Conservation (phyloP, 2,113 vertebrate genomes). For the Ciconia stormi region DNA sequence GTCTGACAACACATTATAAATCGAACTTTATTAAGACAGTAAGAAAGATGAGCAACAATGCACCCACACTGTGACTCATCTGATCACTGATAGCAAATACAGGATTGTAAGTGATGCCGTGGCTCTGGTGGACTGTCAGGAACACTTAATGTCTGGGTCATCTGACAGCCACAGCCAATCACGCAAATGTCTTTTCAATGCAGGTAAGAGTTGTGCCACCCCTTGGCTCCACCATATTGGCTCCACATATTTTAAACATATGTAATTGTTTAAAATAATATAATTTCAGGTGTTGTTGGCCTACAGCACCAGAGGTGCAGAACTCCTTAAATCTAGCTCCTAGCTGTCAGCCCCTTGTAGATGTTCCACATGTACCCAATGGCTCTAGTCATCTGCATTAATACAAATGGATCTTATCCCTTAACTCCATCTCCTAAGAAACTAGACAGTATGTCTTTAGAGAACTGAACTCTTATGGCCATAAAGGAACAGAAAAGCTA, state of each 20-base stretch:
- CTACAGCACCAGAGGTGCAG: not conserved
- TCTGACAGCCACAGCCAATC: not conserved
- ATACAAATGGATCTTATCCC: not conserved
- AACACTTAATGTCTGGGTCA: not conserved
- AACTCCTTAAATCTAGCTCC: not conserved
- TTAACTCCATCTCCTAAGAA: not conserved
- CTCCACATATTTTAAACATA: not conserved
- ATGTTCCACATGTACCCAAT: not conserved
- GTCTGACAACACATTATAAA: not conserved
- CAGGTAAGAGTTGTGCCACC: not conserved
- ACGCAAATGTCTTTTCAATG: not conserved
- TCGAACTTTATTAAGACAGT: not conserved
- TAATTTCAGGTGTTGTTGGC: not conserved
- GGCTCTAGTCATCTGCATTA: not conserved
- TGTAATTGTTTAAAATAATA: not conserved
- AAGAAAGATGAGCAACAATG: not conserved
- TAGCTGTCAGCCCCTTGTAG: not conserved
- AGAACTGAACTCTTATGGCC: not conserved
- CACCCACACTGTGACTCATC: rapidly evolving
- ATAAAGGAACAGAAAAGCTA: not conserved
- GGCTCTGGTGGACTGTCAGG: not conserved
- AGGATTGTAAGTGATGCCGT: not conserved
- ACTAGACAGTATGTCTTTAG: not conserved
- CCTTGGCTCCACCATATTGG: not conserved
- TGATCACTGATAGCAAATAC: rapidly evolving